phyloP scores from a whole-genome alignment of 2,888 invertebrate species.

The Hartigia nigra region DNA sequence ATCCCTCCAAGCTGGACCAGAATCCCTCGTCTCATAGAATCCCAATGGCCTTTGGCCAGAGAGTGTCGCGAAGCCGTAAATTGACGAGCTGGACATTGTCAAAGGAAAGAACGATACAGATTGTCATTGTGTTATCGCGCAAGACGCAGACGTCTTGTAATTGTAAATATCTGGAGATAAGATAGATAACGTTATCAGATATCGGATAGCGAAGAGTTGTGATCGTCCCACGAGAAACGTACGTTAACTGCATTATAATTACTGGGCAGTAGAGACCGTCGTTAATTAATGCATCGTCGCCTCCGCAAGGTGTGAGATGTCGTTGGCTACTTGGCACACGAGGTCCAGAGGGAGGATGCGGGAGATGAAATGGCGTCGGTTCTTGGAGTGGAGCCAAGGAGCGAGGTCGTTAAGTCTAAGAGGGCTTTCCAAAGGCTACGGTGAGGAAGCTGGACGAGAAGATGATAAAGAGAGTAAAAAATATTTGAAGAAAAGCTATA shows the following conservation, averaged over 20 bases:
- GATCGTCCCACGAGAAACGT: neutral
- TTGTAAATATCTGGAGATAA: neutral
- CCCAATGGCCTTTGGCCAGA: neutral
- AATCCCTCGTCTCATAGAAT: neutral
- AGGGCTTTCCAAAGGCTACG: conserved; percentile 14
- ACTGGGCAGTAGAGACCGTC: neutral
- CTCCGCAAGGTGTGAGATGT: neutral
- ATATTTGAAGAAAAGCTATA: neutral
- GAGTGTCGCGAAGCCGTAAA: neutral
- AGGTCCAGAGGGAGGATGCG: neutral
- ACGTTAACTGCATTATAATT: no score
- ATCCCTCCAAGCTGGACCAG: neutral
- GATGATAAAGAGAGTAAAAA: neutral
- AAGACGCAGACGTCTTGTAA: neutral
- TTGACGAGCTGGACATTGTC: no score
- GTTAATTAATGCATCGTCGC: neutral
- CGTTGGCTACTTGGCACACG: neutral
- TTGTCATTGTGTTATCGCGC: no score
- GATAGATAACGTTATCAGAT: neutral
- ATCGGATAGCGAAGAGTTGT: neutral
- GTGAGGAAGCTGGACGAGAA: neutral
- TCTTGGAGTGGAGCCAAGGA: conserved; percentile 41
- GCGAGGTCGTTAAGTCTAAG: conserved; percentile 44
- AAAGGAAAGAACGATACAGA: neutral
- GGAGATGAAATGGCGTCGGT: conserved; percentile 21